Percentiles rank a stretch among this genome's conserved stretches.
Evolutionary conservation across 2,113 vertebrate genomes (phyloP).

Genomic region (Ploceus nigricollis): DNA sequence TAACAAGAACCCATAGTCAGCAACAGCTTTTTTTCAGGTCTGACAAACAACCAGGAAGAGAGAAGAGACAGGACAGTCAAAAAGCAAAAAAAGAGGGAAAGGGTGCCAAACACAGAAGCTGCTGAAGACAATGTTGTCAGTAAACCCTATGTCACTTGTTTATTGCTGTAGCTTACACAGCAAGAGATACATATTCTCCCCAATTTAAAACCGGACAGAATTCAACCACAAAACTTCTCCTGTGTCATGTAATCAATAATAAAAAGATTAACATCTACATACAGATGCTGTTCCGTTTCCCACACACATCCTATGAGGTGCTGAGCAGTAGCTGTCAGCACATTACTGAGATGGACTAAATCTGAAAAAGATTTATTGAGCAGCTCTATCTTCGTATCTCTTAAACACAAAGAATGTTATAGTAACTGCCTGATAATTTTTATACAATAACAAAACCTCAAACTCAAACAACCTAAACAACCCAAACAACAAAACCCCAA

Average conservation of each 20-base stretch:
- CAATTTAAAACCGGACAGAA: neutral
- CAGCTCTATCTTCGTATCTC: neutral
- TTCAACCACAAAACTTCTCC: neutral
- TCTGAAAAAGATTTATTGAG: neutral
- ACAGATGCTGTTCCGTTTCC: neutral
- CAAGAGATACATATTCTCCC: neutral
- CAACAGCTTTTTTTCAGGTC: neutral
- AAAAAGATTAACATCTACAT: neutral
- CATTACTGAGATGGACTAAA: neutral
- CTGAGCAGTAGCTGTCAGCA: neutral
- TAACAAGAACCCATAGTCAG: neutral
- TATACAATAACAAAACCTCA: neutral
- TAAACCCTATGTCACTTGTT: neutral
- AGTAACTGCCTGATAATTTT: neutral
- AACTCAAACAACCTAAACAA: neutral
- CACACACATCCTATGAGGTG: neutral
- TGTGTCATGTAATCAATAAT: neutral
- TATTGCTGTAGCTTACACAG: neutral
- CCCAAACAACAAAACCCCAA: neutral
- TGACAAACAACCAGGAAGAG: neutral
- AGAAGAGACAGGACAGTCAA: neutral
- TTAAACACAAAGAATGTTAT: neutral
- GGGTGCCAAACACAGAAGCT: neutral
- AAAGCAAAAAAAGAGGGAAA: neutral
- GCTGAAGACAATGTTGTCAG: neutral